Percentiles rank a stretch among this genome's conserved stretches.
Evolutionary conservation across 2,888 invertebrate genomes (phyloP).

Genomic region (Spisula subtruncata): DNA sequence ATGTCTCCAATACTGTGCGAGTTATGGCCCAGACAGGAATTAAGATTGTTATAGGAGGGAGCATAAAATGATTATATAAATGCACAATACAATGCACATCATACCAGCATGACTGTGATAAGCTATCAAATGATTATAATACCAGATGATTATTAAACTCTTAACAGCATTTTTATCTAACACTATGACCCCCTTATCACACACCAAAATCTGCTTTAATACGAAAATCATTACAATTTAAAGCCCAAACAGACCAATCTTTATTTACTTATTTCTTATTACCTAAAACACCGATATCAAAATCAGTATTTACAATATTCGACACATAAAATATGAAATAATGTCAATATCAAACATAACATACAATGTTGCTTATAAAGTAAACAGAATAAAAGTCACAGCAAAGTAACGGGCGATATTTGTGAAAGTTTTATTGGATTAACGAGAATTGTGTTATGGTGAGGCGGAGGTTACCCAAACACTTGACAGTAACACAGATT

Average conservation of each 20-base stretch:
- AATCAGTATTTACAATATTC: conserved; percentile 36
- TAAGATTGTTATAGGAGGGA: too few species aligned
- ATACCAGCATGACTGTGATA: neutral
- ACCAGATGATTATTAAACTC: neutral
- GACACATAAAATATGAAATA: neutral
- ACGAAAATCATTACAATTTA: conserved; percentile 43
- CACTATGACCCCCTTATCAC: conserved; percentile 13
- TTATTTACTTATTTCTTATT: too few species aligned
- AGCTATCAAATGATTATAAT: neutral
- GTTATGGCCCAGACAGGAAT: too few species aligned
- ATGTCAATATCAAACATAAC: neutral
- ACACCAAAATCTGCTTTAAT: conserved; percentile 34
- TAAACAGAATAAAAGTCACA: neutral
- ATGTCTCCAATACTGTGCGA: too few species aligned
- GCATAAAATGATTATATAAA: too few species aligned
- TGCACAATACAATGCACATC: neutral
- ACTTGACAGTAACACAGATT: conserved; percentile 37
- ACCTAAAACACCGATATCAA: conserved; percentile 39
- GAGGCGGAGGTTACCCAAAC: conserved; percentile 35
- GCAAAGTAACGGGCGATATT: conserved; percentile 27
- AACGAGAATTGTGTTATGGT: conserved; percentile 13
- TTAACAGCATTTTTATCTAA: neutral
- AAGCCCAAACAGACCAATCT: conserved; percentile 21
- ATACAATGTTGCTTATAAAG: neutral
- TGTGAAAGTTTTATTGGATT: conserved; percentile 53